These are phyloP conservation scores for Arbacia lixula DNA, from an alignment of 53 echinoderm and acorn worm species.

Conservation along the genomic window DNA sequence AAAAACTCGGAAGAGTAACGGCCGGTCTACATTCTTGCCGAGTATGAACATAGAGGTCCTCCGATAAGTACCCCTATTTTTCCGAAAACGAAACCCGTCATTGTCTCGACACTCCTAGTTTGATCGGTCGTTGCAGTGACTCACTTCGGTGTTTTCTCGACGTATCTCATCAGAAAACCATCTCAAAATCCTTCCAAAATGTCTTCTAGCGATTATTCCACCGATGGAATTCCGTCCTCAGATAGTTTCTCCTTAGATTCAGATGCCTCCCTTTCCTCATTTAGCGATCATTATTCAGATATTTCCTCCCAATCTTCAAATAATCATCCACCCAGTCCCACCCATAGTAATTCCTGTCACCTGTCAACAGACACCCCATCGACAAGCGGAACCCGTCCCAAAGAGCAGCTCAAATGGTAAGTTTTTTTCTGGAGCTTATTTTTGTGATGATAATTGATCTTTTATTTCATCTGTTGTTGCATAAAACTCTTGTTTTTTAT, in stretches of 20 bases:
- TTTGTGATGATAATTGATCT: neutral
- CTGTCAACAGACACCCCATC: neutral
- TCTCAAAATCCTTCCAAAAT: neutral
- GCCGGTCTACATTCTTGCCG: no score
- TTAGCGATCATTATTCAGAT: neutral
- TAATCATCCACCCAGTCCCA: neutral
- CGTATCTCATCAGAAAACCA: no score
- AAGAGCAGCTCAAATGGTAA: slow-evolving; percentile 12
- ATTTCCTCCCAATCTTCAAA: neutral
- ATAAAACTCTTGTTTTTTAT: no score
- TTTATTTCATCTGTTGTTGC: no score
- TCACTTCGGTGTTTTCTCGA: no score
- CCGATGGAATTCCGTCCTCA: neutral
- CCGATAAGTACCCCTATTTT: no score
- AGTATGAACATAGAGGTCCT: no score
- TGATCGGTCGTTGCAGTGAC: no score
- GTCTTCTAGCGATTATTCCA: neutral
- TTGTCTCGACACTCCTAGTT: no score
- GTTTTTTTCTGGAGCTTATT: neutral
- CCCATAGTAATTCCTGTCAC: neutral
- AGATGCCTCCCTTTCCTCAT: slow-evolving; percentile 7
- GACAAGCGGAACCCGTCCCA: slow-evolving; percentile 9
- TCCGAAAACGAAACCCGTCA: no score
- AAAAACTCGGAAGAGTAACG: no score
- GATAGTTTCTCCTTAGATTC: neutral